phyloP scores from a whole-genome alignment of 2,113 vertebrate species.

The Apodemus speciosus region DNA sequence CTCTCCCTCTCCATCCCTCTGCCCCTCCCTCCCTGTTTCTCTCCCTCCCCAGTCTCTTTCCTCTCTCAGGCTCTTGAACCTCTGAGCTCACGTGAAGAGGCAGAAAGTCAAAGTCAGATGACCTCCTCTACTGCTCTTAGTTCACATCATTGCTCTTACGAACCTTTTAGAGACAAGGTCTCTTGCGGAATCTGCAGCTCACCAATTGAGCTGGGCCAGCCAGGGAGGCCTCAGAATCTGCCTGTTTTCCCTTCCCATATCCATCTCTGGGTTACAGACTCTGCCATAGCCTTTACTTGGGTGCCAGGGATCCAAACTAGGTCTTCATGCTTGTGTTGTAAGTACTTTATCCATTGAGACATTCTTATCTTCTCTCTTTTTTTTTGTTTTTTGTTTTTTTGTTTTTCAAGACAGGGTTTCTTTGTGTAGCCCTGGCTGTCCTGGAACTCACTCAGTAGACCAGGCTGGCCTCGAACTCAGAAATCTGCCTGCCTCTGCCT shows the following conservation, averaged over 20 bases:
- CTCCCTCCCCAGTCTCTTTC: neutral
- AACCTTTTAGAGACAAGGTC: neutral
- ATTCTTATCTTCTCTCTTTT: neutral
- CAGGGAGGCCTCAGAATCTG: neutral
- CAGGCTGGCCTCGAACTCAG: too few species aligned
- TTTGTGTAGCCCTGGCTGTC: too few species aligned
- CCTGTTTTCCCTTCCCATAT: too few species aligned
- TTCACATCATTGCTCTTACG: neutral
- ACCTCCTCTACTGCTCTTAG: neutral
- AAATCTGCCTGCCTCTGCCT: too few species aligned
- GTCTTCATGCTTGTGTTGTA: neutral
- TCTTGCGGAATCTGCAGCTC: neutral
- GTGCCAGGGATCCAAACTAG: too few species aligned
- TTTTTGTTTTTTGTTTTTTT: too few species aligned
- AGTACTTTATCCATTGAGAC: too few species aligned
- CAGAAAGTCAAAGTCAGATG: neutral
- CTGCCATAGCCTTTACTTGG: neutral
- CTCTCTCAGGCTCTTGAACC: neutral
- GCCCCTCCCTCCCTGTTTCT: neutral
- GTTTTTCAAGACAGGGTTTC: too few species aligned
- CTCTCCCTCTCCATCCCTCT: neutral
- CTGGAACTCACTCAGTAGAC: too few species aligned
- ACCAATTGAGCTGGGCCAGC: neutral
- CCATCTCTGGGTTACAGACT: neutral
- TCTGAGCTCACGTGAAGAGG: neutral